These are phyloP conservation scores for Coecobrya sp. DNA, from an alignment of 2,888 invertebrate species.

Conservation along the genomic window DNA sequence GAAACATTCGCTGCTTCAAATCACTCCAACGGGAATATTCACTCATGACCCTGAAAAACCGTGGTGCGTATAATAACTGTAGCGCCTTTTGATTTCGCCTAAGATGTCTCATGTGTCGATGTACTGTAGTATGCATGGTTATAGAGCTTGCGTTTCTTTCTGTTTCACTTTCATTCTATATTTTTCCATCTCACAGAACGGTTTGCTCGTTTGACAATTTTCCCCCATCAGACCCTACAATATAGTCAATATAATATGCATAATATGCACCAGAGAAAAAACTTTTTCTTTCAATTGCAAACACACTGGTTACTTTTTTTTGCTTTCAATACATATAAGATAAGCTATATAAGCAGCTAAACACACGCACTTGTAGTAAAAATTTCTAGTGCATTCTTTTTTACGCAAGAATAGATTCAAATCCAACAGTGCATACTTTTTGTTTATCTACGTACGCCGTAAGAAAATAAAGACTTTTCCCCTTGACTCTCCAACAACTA, in stretches of 20 bases:
- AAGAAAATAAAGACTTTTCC: conserved; percentile 55
- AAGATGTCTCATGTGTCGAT: background rate
- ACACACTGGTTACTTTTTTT: background rate
- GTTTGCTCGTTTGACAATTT: conserved; percentile 60
- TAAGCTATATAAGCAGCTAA: background rate
- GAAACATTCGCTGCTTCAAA: conserved; percentile 71
- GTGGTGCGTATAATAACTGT: background rate
- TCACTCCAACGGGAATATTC: conserved; percentile 76
- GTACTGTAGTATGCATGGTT: background rate
- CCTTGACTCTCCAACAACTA: conserved; percentile 21
- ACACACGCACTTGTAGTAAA: background rate
- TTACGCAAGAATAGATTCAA: conserved; percentile 51
- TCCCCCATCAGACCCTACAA: conserved; percentile 32
- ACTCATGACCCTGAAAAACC: conserved; percentile 65
- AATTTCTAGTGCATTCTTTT: conserved; percentile 1
- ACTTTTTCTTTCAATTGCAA: conserved; percentile 19
- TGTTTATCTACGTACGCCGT: conserved; percentile 64
- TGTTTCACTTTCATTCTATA: background rate
- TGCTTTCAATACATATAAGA: background rate
- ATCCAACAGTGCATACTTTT: conserved; percentile 51
- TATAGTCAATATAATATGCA: conserved; percentile 64
- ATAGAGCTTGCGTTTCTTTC: background rate
- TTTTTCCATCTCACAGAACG: background rate
- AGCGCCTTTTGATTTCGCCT: background rate
- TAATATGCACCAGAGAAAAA: conserved; percentile 40